Evolutionary conservation across 2,888 invertebrate species (phyloP).

Genomic region (Nipponacmea schrenckii): DNA sequence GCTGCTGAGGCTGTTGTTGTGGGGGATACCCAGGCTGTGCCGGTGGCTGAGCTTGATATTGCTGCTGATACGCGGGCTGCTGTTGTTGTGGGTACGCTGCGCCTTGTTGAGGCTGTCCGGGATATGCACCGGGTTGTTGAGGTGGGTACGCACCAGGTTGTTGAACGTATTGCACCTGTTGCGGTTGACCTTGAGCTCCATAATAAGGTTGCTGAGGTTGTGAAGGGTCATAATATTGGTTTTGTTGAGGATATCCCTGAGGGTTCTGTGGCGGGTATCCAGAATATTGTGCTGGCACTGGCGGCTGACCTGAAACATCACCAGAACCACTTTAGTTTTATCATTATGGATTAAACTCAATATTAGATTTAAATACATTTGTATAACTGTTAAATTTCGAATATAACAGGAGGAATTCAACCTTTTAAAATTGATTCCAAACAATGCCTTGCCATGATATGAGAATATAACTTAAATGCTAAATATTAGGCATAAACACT

Average conservation of each 20-base stretch:
- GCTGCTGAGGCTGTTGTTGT: background rate
- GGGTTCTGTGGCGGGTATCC: background rate
- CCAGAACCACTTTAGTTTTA: too few species aligned
- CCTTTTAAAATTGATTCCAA: too few species aligned
- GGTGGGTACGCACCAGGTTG: background rate
- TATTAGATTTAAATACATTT: too few species aligned
- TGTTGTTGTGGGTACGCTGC: background rate
- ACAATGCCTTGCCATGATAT: too few species aligned
- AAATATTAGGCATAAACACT: too few species aligned
- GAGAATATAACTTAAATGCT: too few species aligned
- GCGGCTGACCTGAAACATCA: too few species aligned
- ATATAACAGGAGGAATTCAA: too few species aligned
- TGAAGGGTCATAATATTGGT: background rate
- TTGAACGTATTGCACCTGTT: background rate
- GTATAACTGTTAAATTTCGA: too few species aligned
- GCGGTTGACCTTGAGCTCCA: background rate
- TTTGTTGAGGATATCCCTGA: background rate
- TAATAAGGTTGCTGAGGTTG: background rate
- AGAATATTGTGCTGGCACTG: too few species aligned
- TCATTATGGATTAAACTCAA: too few species aligned
- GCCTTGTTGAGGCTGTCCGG: background rate
- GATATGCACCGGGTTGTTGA: background rate
- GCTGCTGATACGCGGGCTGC: background rate
- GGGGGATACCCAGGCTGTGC: background rate
- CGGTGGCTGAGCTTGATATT: background rate